These are phyloP conservation scores for Dolichallabes microphthalmus DNA, from an alignment of 2,113 vertebrate genomes.

Conservation along the genomic window DNA sequence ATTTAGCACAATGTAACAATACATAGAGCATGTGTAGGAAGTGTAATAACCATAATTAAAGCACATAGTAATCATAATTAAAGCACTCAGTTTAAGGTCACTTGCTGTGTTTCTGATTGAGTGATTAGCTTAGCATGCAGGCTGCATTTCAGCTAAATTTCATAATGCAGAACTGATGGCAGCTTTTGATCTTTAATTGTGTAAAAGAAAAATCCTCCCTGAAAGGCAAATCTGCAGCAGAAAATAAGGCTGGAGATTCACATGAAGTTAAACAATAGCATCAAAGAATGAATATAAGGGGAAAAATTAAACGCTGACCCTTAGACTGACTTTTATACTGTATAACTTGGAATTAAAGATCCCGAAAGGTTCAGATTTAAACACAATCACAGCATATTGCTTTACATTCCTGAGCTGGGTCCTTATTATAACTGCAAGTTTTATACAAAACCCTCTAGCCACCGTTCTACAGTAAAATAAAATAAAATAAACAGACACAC, in stretches of 20 bases:
- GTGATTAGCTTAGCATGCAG: background rate
- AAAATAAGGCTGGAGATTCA: constrained; percentile 6
- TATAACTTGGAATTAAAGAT: background rate
- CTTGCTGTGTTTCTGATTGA: background rate
- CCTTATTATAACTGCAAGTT: background rate
- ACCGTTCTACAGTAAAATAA: no score
- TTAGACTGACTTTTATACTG: background rate
- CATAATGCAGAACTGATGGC: background rate
- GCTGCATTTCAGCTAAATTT: background rate
- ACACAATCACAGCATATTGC: background rate
- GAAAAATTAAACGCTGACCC: background rate
- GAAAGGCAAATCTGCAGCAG: background rate
- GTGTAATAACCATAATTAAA: background rate
- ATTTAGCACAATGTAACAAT: background rate
- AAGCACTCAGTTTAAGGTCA: background rate
- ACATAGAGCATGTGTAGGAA: background rate
- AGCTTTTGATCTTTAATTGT: background rate
- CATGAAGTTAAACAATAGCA: background rate
- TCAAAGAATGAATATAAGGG: background rate
- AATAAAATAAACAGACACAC: no score
- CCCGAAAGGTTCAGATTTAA: background rate
- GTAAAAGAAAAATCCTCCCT: background rate
- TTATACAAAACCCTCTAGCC: background rate
- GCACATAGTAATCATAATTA: background rate
- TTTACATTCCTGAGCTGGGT: background rate